Base-by-base conservation (phyloP, 2,888 invertebrate genomes). In the Lathronympha strigana region DNA sequence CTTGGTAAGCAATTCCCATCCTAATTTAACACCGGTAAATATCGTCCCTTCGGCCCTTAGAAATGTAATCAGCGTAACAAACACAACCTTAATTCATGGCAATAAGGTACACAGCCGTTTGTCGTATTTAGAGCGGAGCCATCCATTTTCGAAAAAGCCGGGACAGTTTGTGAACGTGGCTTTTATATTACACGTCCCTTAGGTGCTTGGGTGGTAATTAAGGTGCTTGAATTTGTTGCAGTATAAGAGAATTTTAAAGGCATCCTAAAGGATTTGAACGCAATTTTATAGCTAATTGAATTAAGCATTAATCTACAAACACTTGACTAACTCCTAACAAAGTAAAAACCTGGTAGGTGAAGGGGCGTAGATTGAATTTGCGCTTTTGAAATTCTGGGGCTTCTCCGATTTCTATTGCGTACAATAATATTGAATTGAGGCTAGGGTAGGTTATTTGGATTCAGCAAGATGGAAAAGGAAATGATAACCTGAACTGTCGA, bases 21-120 rank as follows among this genome's bases (percentile, higher is more conserved):
- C 64, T 45, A 64, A 58, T 63, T 51, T 58, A 58, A 58, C 57
- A 43, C 58, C 31, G n/a, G 17, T 19, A 49, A 64, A 58, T 51
- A 64, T 25, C 43, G 43, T 36, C 36, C 58, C 31, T 58, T 51
- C 40, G 58, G 28, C 64, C 51, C 58, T 64, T 47, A 25, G 50
- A 43, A 28, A n/a, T 11, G 23, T 13, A 13, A 19, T 9, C 11
- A 21, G 23, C 28, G 11, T n/a, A 50, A 3, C 4, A 17, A 8
- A 33, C 25, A 38, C 19, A 31, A 43, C 50, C 43, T 58, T 58
- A 57, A 43, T 25, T 4, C 13, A 0, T 13, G 6, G 3, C 8
- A n/a, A 21, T 63, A 57, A 23, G 31, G 55, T 13, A 23, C 5
- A 28, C 0, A 13, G n/a, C 57, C 25, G 19, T 38, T 15, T n/a